These are phyloP conservation scores for Schizothorax lantsangensis DNA, from an alignment of 2,797 vertebrate species.

Conservation along the genomic window DNA sequence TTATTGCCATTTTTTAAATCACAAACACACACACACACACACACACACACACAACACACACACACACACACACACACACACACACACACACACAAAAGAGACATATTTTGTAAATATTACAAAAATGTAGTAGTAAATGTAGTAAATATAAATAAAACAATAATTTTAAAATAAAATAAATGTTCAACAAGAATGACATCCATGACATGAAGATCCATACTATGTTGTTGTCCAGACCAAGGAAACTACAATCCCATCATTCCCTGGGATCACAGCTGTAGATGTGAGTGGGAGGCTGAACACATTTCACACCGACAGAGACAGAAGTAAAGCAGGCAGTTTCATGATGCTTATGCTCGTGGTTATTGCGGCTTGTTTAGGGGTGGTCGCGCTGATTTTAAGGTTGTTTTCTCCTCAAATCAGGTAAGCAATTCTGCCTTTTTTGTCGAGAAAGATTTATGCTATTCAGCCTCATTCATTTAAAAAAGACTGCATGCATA, in stretches of 20 bases:
- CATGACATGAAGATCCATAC: background rate
- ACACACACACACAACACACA: too few relatives aligned
- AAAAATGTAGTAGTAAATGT: background rate
- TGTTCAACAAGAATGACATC: background rate
- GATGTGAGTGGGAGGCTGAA: conserved; percentile 55
- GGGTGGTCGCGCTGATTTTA: conserved; percentile 70
- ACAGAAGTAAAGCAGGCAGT: conserved; percentile 5
- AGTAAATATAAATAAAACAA: background rate
- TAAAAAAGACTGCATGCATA: background rate
- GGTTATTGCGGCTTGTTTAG: conserved; percentile 68
- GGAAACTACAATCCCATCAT: conserved; percentile 80
- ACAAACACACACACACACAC: background rate
- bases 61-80: too few relatives aligned
- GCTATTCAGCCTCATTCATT: background rate
- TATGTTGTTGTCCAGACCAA: background rate
- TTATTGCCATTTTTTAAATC: background rate
- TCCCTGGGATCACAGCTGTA: conserved; percentile 50
- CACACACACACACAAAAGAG: too few relatives aligned
- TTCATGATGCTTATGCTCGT: conserved; percentile 68
- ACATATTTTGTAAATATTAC: background rate
- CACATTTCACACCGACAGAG: conserved; percentile 27
- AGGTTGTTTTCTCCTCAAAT: conserved; percentile 77
- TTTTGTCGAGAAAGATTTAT: background rate
- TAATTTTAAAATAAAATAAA: background rate
- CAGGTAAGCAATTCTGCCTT: conserved; percentile 68